These are phyloP conservation scores for Pampus argenteus DNA, from an alignment of 2,797 vertebrate species.

Conservation along the genomic window DNA sequence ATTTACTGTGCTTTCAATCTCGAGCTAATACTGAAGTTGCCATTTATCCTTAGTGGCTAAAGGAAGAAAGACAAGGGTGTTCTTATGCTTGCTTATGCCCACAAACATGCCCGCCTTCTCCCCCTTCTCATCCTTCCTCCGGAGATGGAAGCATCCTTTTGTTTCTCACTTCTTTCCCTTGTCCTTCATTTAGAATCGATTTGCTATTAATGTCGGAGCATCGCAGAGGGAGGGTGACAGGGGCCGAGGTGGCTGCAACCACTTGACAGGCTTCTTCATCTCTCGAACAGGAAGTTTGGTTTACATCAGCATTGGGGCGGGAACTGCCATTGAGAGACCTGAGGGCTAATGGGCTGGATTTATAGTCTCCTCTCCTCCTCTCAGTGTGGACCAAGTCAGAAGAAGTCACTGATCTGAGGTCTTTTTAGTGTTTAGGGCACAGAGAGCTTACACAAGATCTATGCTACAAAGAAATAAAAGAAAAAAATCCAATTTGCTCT, in stretches of 20 bases:
- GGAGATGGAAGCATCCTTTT: constrained; percentile 67
- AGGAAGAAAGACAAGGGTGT: constrained; percentile 15
- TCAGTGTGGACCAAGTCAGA: constrained; percentile 44
- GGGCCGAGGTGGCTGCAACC: constrained; percentile 66
- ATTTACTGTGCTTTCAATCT: constrained; percentile 7
- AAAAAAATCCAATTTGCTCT: neutral
- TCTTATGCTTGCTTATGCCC: constrained; percentile 27
- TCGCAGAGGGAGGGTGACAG: constrained; percentile 73
- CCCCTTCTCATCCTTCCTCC: constrained; percentile 48
- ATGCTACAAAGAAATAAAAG: neutral
- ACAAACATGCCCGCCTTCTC: constrained; percentile 27
- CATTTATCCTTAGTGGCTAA: constrained; percentile 25
- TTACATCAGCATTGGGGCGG: constrained; percentile 83
- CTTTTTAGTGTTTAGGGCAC: constrained; percentile 26
- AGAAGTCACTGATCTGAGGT: constrained; percentile 52
- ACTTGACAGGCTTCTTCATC: constrained; percentile 85
- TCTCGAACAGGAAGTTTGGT: constrained; percentile 83
- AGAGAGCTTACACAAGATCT: neutral
- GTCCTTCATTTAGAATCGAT: constrained; percentile 81
- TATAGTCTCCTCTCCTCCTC: constrained; percentile 76
- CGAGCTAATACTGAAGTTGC: neutral
- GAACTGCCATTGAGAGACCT: constrained; percentile 74
- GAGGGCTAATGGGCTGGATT: constrained; percentile 78
- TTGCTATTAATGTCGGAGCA: constrained; percentile 79
- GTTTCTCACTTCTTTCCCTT: constrained; percentile 64